Evolutionary conservation across 2,797 vertebrate genomes (phyloP).

Genomic region (Ctenochaetus hawaiiensis): DNA sequence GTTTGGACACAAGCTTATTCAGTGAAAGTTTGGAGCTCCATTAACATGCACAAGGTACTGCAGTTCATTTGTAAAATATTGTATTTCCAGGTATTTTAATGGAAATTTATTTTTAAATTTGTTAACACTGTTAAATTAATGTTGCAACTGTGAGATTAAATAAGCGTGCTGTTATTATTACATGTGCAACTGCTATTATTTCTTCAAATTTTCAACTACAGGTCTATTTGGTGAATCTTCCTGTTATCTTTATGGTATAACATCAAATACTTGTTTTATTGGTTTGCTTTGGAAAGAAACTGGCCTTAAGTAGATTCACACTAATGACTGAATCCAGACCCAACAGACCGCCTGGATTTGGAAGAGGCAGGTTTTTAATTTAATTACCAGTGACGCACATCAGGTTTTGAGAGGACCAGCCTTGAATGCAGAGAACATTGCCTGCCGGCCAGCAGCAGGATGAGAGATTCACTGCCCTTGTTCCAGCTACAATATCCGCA

Average conservation of each 20-base stretch:
- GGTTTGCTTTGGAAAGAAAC: constrained; percentile 16
- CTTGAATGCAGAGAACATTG: constrained; percentile 32
- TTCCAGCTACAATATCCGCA: constrained; percentile 29
- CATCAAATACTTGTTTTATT: constrained; percentile 5
- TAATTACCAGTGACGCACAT: constrained; percentile 48
- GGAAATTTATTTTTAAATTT: neutral
- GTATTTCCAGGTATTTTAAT: neutral
- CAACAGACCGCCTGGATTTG: constrained; percentile 21
- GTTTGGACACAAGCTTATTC: constrained; percentile 13
- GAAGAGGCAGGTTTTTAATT: constrained; percentile 51
- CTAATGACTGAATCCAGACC: constrained; percentile 37
- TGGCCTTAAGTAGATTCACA: neutral
- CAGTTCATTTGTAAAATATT: neutral
- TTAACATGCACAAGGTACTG: neutral
- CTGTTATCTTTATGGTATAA: neutral
- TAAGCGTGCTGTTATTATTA: neutral
- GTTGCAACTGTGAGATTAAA: constrained; percentile 26
- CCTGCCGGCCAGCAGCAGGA: constrained; percentile 10
- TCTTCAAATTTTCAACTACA: neutral
- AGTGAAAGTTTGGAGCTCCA: neutral
- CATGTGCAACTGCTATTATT: neutral
- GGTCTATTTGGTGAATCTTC: neutral
- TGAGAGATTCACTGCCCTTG: constrained; percentile 18
- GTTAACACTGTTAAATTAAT: constrained; percentile 10
- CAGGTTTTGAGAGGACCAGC: constrained; percentile 33